These are phyloP conservation scores for Eledona agricola DNA, from an alignment of 2,888 invertebrate genomes.

Conservation along the genomic window DNA sequence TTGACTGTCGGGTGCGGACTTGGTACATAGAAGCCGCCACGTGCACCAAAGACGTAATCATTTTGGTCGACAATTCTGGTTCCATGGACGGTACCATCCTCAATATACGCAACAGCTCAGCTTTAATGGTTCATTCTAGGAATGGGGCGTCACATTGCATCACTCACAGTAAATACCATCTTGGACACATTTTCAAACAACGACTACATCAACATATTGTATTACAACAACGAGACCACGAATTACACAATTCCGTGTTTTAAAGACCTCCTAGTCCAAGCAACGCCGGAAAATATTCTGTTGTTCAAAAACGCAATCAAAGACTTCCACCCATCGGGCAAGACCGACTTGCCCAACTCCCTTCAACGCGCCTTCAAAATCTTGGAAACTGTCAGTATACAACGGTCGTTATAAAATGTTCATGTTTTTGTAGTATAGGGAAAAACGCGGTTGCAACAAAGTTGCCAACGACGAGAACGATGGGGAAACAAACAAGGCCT, in stretches of 20 bases:
- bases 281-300: slow-evolving; percentile 83
- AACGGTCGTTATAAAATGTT: slow-evolving; percentile 5
- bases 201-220: slow-evolving; percentile 94
- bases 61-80: slow-evolving; percentile 94
- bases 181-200: slow-evolving; percentile 97
- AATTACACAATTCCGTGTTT: slow-evolving; percentile 86
- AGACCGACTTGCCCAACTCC: slow-evolving; percentile 86
- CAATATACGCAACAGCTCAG: background rate
- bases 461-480: slow-evolving; percentile 39
- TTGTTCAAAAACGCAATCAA: slow-evolving; percentile 77
- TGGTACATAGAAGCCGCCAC: slow-evolving; percentile 99
- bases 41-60: slow-evolving; percentile 96
- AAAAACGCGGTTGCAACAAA: slow-evolving; percentile 63
- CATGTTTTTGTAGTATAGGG: slow-evolving; percentile 53
- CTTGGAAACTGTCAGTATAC: slow-evolving; percentile 73
- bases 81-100: slow-evolving; percentile 84
- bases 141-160: slow-evolving; percentile 74
- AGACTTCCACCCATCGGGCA: slow-evolving; percentile 74
- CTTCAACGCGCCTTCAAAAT: slow-evolving; percentile 85
- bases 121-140: slow-evolving; percentile 45
- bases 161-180: slow-evolving; percentile 86
- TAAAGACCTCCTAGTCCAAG: slow-evolving; percentile 83
- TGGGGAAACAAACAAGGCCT: slow-evolving; percentile 65
- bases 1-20: slow-evolving; percentile 90
- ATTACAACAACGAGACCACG: slow-evolving; percentile 73